These are phyloP conservation scores for Brotula barbata DNA, from an alignment of 2,797 vertebrate genomes.

Conservation along the genomic window DNA sequence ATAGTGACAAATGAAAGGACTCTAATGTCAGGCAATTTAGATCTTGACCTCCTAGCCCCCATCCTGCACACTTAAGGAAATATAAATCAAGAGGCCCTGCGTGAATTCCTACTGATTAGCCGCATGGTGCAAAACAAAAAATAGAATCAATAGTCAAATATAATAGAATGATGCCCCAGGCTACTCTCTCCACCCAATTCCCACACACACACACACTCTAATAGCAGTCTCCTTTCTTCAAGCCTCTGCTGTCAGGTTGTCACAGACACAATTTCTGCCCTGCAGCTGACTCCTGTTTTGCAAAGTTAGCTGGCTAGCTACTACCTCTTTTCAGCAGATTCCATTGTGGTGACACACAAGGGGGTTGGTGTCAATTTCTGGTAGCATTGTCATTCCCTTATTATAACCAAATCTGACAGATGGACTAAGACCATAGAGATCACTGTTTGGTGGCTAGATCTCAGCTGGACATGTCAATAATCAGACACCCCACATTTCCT, in stretches of 20 bases:
- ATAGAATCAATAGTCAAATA: constrained; percentile 62
- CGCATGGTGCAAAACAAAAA: constrained; percentile 16
- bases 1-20: constrained; percentile 28
- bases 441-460: constrained; percentile 56
- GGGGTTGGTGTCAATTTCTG: constrained; percentile 30
- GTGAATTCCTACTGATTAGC: constrained; percentile 41
- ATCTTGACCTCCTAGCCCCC: no score
- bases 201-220: constrained; percentile 39
- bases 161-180: constrained; percentile 43
- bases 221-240: constrained; percentile 50
- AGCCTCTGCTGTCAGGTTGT: constrained; percentile 65
- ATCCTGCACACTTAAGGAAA: not conserved
- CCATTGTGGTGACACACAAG: constrained; percentile 60
- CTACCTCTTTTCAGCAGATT: constrained; percentile 56
- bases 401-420: not conserved
- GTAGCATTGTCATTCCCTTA: constrained; percentile 14
- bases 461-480: constrained; percentile 20
- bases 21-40: constrained; percentile 13
- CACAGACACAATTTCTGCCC: constrained; percentile 65
- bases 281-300: constrained; percentile 73
- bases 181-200: constrained; percentile 48
- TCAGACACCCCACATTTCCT: constrained; percentile 8
- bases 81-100: constrained; percentile 18
- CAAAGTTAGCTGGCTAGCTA: constrained; percentile 56
- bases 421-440: constrained; percentile 31